Conservation (phyloP, 1,140 invertebrate genomes). For the Lordiphosa mommai region DNA sequence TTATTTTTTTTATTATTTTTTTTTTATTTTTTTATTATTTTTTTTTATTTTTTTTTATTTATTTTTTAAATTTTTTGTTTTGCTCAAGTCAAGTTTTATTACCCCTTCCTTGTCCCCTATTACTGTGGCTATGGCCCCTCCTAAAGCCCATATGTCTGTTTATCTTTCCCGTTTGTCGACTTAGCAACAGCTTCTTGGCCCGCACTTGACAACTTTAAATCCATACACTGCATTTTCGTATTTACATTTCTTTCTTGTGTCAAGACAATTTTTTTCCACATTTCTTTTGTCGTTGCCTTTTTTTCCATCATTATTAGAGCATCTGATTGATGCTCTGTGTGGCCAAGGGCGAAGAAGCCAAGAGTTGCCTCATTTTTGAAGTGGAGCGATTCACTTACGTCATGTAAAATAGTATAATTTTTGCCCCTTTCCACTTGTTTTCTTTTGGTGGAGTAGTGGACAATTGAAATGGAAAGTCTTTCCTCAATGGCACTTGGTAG, state of each 20-base stretch:
- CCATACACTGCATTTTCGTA: slow-evolving; percentile 20
- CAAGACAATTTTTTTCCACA: slow-evolving; percentile 19
- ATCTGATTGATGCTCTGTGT: slow-evolving; percentile 47
- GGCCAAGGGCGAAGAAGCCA: slow-evolving; percentile 41
- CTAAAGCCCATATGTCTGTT: slow-evolving; percentile 7
- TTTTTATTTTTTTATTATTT: too few relatives aligned
- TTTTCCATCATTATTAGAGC: slow-evolving; percentile 23
- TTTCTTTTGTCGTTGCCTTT: slow-evolving; percentile 23
- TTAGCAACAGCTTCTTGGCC: slow-evolving; percentile 31
- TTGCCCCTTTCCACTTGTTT: too few relatives aligned
- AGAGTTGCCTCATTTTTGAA: slow-evolving; percentile 4
- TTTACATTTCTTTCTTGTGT: slow-evolving; percentile 26
- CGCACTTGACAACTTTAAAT: slow-evolving; percentile 46
- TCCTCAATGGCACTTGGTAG: slow-evolving; percentile 42
- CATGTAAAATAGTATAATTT: slow-evolving; percentile 12
- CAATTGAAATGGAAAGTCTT: slow-evolving; percentile 61
- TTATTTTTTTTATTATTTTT: too few relatives aligned
- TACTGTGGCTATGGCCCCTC: too few relatives aligned
- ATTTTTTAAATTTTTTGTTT: too few relatives aligned
- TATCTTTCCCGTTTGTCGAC: slow-evolving; percentile 21
- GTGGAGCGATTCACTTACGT: slow-evolving; percentile 37
- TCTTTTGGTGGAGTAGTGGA: not conserved
- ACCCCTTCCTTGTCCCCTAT: not conserved
- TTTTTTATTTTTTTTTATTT: too few relatives aligned
- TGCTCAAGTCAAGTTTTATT: not conserved